Base-by-base conservation (phyloP, 53 echinoderm and acorn worm species). In the Echinarachnius parma region DNA sequence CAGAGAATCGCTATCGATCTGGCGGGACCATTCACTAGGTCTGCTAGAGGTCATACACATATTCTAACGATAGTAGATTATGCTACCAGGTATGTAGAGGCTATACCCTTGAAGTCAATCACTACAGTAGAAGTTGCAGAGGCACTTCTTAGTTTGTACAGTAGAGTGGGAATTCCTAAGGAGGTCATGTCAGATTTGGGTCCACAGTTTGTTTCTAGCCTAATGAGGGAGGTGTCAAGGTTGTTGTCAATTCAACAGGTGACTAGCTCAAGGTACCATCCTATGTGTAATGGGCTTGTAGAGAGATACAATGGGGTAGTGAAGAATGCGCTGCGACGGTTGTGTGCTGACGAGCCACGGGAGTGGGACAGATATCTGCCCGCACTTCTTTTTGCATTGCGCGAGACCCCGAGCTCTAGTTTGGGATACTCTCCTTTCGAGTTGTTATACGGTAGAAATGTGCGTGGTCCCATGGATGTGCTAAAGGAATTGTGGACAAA, bases 51-150 rank as follows among this genome's bases (percentile, higher is more conserved):
- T n/a, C 57, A 75, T 53, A 67, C 78, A 2, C 75, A 80, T 46
- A 80, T 70, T 4, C 31, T 80, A n/a, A 69, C 68, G 4, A 13
- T 80, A 1, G 49, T 70, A 23, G 75, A 75, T 36, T 82, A 75
- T 53, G 82, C 82, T 21, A 70, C 80, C 0, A 52, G 68, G 32
- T 72, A 71, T 47, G 65, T 65, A 27, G 65, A 65, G 27, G 65
- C 65, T 9, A 46, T 46, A 46, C 78, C 84, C 8, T 60, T 78
- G 24, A 66, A 61, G 23, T 21, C 28, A 14, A 78, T 84, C 9
- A 70, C 78, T 62, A 71, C 84, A 21, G 84, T 78, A 28, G 61
- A 70, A 5, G 78, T 81, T 13, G 81, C 81, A 1, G 81, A 81
- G 30, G 72, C 71, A 27, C 35, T 81, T 24, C 71, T 81, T 18